These are phyloP conservation scores for Champsocephalus gunnari DNA, from an alignment of 2,797 vertebrate genomes.

Conservation along the genomic window DNA sequence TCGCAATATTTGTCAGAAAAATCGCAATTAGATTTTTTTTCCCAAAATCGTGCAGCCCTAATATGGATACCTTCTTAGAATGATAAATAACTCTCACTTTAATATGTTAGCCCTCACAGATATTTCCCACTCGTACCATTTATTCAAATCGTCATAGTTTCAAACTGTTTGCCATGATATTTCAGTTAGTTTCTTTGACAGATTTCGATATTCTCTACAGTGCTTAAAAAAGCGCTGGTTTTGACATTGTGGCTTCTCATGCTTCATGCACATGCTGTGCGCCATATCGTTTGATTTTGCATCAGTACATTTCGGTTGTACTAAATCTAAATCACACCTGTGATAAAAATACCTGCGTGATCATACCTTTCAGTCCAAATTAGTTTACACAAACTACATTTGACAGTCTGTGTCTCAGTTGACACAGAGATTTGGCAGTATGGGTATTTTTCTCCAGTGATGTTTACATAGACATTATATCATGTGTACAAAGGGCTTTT, in stretches of 20 bases:
- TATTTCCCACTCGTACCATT: background rate
- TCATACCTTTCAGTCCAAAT: background rate
- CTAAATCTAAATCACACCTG: background rate
- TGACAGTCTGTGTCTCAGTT: conserved; percentile 31
- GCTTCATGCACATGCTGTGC: background rate
- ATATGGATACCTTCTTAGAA: background rate
- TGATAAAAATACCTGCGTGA: background rate
- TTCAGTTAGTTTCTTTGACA: background rate
- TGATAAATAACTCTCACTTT: background rate
- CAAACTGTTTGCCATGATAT: background rate
- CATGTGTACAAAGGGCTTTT: conserved; percentile 61
- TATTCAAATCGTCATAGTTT: background rate
- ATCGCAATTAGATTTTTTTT: too few species aligned
- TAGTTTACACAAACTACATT: conserved; percentile 46
- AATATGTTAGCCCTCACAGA: background rate
- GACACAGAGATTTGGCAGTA: conserved; percentile 54
- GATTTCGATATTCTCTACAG: conserved; percentile 2
- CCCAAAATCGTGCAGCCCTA: too few species aligned
- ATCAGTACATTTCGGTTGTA: background rate
- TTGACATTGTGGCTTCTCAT: conserved; percentile 21
- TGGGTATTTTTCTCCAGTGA: conserved; percentile 36
- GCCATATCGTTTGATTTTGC: background rate
- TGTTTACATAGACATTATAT: conserved; percentile 50
- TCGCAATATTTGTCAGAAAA: too few species aligned
- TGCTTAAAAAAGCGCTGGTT: background rate